Evolutionary conservation across 1,140 invertebrate genomes (phyloP).

Genomic region (Zaprionus inermis): DNA sequence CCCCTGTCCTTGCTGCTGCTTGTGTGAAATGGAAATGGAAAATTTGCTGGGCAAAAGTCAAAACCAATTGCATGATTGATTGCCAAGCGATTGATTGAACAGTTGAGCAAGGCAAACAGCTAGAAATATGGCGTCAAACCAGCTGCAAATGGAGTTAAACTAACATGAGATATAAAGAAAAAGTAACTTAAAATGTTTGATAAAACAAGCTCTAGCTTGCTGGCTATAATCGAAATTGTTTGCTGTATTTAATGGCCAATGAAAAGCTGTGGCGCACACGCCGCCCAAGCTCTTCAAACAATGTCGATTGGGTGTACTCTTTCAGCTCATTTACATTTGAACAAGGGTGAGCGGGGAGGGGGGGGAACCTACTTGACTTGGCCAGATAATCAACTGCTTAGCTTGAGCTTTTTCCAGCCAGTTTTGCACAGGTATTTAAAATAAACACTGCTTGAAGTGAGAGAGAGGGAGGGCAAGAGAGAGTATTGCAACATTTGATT

Average conservation of each 20-base stretch:
- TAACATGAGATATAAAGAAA: too few relatives aligned
- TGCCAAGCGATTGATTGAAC: slow-evolving; percentile 31
- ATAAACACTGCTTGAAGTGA: slow-evolving; percentile 21
- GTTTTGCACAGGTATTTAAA: slow-evolving; percentile 30
- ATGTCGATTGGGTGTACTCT: slow-evolving; percentile 1
- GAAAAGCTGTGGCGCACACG: not conserved
- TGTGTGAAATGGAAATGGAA: not conserved
- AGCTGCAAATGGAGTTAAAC: too few relatives aligned
- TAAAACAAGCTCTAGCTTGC: not conserved
- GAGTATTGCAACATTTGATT: not conserved
- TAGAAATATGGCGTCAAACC: not conserved
- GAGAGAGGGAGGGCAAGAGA: not conserved
- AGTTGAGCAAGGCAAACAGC: not conserved
- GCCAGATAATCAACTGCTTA: slow-evolving; percentile 22
- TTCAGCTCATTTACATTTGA: slow-evolving; percentile 1
- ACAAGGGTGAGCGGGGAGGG: not conserved
- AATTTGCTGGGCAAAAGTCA: slow-evolving; percentile 1
- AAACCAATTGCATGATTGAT: slow-evolving; percentile 57
- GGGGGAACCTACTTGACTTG: not conserved
- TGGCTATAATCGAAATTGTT: not conserved
- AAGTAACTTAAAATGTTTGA: too few relatives aligned
- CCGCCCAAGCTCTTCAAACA: not conserved
- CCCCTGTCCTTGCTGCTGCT: not conserved
- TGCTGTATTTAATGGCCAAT: slow-evolving; percentile 34
- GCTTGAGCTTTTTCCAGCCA: slow-evolving; percentile 14